These are phyloP conservation scores for Phortica variegata DNA, from an alignment of 1,140 invertebrate genomes.

Conservation along the genomic window DNA sequence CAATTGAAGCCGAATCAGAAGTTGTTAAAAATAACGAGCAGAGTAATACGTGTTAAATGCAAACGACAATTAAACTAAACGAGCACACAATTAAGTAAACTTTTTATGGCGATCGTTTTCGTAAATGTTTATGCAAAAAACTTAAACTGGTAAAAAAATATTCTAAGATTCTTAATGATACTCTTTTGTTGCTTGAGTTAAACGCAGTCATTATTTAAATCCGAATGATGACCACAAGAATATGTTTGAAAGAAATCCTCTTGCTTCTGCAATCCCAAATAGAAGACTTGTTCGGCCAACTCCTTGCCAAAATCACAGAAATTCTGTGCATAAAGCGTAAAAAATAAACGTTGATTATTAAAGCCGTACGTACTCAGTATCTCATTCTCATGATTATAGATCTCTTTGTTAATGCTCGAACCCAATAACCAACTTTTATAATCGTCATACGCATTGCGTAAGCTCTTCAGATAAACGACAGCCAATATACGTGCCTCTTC, in stretches of 20 bases:
- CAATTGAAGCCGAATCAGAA: no score
- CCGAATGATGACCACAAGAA: slow-evolving; percentile 34
- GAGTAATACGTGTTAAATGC: no score
- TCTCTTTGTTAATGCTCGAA: slow-evolving; percentile 11
- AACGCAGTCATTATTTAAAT: slow-evolving; percentile 24
- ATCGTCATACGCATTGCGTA: slow-evolving; percentile 38
- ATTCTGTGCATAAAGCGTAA: slow-evolving; percentile 47
- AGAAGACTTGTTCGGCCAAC: slow-evolving; percentile 44
- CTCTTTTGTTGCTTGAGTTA: slow-evolving; percentile 11
- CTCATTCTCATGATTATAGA: slow-evolving; percentile 40
- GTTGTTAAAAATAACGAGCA: no score
- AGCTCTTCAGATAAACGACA: slow-evolving; percentile 48
- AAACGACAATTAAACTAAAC: no score
- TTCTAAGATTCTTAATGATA: neutral
- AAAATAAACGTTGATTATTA: slow-evolving; percentile 42
- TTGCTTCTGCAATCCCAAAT: slow-evolving; percentile 43
- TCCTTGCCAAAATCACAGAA: slow-evolving; percentile 53
- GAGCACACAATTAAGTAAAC: no score
- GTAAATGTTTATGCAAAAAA: no score
- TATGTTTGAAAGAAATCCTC: slow-evolving; percentile 38
- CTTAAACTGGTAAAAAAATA: no score
- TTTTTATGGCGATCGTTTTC: no score
- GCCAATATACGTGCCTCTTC: slow-evolving; percentile 45
- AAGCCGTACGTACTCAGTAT: slow-evolving; percentile 30
- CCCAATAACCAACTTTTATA: slow-evolving; percentile 35